phyloP scores from a whole-genome alignment of 2,113 vertebrate species.

The Alethe diademata region DNA sequence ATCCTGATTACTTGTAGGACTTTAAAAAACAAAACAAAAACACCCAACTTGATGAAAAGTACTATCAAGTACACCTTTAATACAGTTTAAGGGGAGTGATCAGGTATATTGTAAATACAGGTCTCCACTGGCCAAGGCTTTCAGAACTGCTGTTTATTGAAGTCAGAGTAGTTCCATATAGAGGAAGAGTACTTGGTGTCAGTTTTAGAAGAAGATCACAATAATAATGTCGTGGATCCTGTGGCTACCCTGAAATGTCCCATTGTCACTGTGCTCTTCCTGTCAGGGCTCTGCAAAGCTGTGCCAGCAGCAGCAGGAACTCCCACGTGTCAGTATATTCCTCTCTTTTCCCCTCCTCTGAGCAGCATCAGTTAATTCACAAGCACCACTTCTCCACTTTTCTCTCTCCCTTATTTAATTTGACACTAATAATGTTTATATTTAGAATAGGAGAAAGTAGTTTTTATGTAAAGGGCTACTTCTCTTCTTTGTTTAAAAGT shows the following conservation, averaged over 20 bases:
- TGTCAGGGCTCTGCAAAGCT: not conserved
- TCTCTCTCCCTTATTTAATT: not conserved
- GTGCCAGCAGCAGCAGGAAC: not conserved
- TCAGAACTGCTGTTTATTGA: not conserved
- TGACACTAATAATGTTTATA: not conserved
- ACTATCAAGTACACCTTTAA: not conserved
- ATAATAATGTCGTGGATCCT: not conserved
- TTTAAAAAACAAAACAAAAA: not conserved
- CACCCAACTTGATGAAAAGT: not conserved
- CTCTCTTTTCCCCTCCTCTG: not conserved
- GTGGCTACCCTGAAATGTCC: accelerated
- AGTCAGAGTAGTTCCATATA: not conserved
- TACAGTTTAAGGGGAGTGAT: not conserved
- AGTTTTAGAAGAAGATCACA: not conserved
- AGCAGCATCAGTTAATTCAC: not conserved
- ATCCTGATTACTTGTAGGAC: not conserved
- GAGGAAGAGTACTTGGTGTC: not conserved
- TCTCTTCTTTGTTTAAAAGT: not conserved
- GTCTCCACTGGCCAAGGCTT: not conserved
- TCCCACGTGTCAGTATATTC: accelerated
- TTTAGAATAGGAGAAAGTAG: not conserved
- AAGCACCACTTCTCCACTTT: not conserved
- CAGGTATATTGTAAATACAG: accelerated
- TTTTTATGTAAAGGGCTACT: not conserved
- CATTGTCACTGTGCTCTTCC: not conserved